These are phyloP conservation scores for Okapia johnstoni DNA, from an alignment of 2,113 vertebrate species.

Conservation along the genomic window DNA sequence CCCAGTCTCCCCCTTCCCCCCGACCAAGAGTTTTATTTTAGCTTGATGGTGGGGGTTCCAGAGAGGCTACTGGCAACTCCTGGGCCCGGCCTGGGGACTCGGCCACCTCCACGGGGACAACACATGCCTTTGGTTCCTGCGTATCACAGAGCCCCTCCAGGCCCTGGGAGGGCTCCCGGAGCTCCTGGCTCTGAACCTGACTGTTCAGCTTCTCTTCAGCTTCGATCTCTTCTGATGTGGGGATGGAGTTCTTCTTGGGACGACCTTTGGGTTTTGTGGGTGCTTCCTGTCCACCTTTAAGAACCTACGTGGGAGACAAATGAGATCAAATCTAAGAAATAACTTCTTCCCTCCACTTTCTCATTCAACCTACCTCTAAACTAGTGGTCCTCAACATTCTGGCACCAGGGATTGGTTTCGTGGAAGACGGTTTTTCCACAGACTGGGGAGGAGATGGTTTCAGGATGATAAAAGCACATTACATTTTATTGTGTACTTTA, in stretches of 20 bases:
- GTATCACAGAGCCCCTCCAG: slow-evolving; percentile 23
- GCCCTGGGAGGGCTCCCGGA: slow-evolving; percentile 18
- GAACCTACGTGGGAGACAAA: slow-evolving; percentile 82
- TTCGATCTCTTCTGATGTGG: slow-evolving; percentile 96
- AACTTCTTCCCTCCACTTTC: neutral
- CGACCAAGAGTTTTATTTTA: slow-evolving; percentile 66
- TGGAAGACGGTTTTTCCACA: neutral
- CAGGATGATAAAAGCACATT: neutral
- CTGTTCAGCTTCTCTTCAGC: slow-evolving; percentile 92
- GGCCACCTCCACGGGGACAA: slow-evolving; percentile 34
- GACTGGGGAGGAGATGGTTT: neutral
- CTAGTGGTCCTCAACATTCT: neutral
- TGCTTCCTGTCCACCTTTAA: slow-evolving; percentile 98
- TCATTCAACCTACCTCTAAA: neutral
- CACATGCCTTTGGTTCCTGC: slow-evolving; percentile 76
- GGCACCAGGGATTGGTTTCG: neutral
- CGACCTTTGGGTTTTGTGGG: slow-evolving; percentile 98
- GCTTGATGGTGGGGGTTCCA: slow-evolving; percentile 69
- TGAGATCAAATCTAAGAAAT: neutral
- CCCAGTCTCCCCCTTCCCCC: neutral
- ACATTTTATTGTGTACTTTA: neutral
- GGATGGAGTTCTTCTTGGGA: slow-evolving; percentile 99
- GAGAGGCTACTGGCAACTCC: slow-evolving; percentile 59
- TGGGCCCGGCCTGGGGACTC: slow-evolving; percentile 69
- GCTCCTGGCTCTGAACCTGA: slow-evolving; percentile 77